Percentiles rank a stretch among this genome's conserved stretches.
Conservation (phyloP, 2,113 vertebrate genomes). For the Taurulus bubalis region DNA sequence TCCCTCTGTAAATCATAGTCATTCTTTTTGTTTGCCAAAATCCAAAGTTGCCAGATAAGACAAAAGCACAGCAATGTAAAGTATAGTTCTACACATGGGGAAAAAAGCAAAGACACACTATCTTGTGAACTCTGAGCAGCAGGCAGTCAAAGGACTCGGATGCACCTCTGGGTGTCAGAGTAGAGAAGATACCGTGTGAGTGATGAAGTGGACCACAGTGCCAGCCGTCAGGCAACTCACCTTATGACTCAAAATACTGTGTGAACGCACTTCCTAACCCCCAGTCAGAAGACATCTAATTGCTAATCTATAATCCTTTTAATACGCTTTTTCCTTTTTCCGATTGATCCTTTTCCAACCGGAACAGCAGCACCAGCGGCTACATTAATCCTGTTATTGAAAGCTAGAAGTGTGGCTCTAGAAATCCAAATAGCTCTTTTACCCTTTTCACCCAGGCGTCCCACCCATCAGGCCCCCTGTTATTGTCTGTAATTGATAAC, state of each 20-base stretch:
- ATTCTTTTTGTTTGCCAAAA: no score
- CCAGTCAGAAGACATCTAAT: constrained; percentile 93
- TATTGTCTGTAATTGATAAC: constrained; percentile 78
- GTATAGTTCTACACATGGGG: not conserved
- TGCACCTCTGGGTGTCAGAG: constrained; percentile 42
- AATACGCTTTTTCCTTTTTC: constrained; percentile 89
- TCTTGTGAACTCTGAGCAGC: not conserved
- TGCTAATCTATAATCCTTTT: constrained; percentile 99
- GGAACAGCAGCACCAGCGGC: constrained; percentile 88
- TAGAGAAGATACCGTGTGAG: constrained; percentile 71
- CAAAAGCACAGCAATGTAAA: not conserved
- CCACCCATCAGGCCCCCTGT: constrained; percentile 57
- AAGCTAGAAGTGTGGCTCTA: constrained; percentile 83
- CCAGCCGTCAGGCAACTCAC: constrained; percentile 83
- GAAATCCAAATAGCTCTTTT: constrained; percentile 79
- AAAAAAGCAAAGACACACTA: not conserved
- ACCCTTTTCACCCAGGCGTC: constrained; percentile 64
- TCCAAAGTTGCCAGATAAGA: no score
- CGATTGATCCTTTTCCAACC: constrained; percentile 94
- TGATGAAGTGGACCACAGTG: constrained; percentile 67
- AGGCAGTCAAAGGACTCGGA: not conserved
- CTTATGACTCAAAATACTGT: constrained; percentile 71
- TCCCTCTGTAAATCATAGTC: not conserved
- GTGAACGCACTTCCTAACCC: constrained; percentile 82
- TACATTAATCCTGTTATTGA: constrained; percentile 95